A percentile compares a stretch with the other conserved stretches of the same genome.
Conservation (phyloP, 2,888 invertebrate genomes). For the Caenorhabditis macrosperma region DNA sequence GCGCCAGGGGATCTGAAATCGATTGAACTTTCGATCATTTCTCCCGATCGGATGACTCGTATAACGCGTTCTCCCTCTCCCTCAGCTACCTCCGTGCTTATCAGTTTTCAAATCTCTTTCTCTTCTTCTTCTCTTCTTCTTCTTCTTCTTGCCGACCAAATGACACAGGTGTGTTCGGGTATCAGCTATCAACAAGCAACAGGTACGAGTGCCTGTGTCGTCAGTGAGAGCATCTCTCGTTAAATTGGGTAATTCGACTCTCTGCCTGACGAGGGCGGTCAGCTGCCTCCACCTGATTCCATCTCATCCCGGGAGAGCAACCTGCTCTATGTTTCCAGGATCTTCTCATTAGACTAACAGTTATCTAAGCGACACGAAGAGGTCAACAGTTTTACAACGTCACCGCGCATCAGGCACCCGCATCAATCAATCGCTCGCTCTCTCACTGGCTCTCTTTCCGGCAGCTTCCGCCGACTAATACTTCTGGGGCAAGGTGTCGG, state of each 20-base stretch:
- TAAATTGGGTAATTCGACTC: constrained; percentile 59
- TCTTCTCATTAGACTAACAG: not conserved
- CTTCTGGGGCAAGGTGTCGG: constrained; percentile 24
- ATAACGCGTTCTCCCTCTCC: no score
- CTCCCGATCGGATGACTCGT: not conserved
- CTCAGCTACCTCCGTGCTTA: constrained; percentile 18
- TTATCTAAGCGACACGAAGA: not conserved
- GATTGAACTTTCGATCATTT: not conserved
- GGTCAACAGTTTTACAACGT: not conserved
- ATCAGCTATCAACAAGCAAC: constrained; percentile 57
- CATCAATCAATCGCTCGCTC: constrained; percentile 46
- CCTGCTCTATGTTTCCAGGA: constrained; percentile 23
- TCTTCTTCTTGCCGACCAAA: constrained; percentile 7
- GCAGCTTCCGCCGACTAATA: constrained; percentile 8
- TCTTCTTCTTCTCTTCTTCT: not conserved
- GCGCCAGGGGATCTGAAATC: constrained; percentile 67
- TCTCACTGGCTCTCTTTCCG: constrained; percentile 46
- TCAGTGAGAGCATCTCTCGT: constrained; percentile 34
- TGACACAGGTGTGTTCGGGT: constrained; percentile 57
- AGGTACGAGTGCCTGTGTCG: constrained; percentile 35
- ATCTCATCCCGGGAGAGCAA: constrained; percentile 22
- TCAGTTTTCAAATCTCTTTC: constrained; percentile 4
- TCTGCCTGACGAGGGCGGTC: constrained; percentile 26
- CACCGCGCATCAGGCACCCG: not conserved
- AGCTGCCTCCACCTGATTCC: constrained; percentile 56